Conservation (phyloP, 2,888 invertebrate species). For the Agrenia bidenticulata region DNA sequence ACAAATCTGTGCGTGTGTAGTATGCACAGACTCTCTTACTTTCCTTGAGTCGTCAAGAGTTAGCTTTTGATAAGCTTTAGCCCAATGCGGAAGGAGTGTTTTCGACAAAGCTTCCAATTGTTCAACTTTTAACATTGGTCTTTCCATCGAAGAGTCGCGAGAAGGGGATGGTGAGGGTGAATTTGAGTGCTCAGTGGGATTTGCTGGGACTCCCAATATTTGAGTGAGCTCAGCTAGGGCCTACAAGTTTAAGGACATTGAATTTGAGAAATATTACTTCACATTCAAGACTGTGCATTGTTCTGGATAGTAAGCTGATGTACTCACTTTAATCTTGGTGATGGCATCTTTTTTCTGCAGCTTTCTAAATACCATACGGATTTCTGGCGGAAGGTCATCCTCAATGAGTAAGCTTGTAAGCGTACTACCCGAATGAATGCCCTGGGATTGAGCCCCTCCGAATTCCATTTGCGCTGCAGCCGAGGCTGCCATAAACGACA, state of each 20-base stretch:
- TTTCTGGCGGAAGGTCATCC: slow-evolving; percentile 42
- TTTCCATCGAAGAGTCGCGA: slow-evolving; percentile 4
- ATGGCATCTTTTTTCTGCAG: slow-evolving; percentile 49
- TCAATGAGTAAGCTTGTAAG: slow-evolving; percentile 31
- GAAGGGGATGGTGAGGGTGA: not conserved
- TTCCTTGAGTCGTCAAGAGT: slow-evolving; percentile 45
- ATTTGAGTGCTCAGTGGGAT: not conserved
- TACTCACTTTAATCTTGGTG: slow-evolving; percentile 47
- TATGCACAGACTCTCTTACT: slow-evolving; percentile 43
- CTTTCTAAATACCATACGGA: slow-evolving; percentile 45
- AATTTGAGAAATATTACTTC: not conserved
- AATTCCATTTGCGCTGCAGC: slow-evolving; percentile 30
- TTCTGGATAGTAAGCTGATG: not conserved
- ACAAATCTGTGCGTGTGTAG: slow-evolving; percentile 35
- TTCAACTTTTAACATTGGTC: slow-evolving; percentile 2
- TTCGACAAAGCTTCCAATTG: slow-evolving; percentile 25
- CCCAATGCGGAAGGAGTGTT: slow-evolving; percentile 30
- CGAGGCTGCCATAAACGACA: slow-evolving; percentile 31
- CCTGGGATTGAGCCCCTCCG: slow-evolving; percentile 10
- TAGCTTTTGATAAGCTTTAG: slow-evolving; percentile 35
- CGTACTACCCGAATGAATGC: slow-evolving; percentile 21
- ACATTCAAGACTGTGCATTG: not conserved
- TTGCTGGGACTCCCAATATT: slow-evolving; percentile 16
- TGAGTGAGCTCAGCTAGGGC: slow-evolving; percentile 40
- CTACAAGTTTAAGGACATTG: slow-evolving; percentile 22